Percentiles rank a stretch among this genome's conserved stretches.
phyloP scores from a whole-genome alignment of 2,113 vertebrate genomes.

The Columba janthina region DNA sequence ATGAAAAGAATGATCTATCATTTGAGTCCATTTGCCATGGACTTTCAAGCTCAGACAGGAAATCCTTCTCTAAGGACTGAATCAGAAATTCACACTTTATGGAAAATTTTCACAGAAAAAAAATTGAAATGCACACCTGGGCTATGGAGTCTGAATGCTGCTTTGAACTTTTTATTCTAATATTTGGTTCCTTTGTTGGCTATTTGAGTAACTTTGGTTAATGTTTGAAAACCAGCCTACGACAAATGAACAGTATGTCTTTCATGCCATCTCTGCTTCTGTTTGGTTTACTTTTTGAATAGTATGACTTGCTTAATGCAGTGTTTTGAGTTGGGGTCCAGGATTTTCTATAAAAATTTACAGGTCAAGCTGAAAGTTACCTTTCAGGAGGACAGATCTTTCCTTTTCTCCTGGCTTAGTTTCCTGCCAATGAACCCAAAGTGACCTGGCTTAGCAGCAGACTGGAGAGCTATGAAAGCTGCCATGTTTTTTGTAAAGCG shows the following conservation, averaged over 20 bases:
- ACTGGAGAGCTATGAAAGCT: background rate
- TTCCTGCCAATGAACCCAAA: background rate
- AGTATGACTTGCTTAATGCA: background rate
- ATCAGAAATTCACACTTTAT: background rate
- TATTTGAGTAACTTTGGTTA: background rate
- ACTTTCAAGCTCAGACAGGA: background rate
- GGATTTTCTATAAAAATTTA: background rate
- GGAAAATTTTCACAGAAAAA: background rate
- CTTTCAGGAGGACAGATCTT: background rate
- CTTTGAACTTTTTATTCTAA: background rate
- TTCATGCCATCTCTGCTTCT: background rate
- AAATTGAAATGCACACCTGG: background rate
- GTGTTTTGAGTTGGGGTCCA: background rate
- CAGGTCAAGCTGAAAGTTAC: background rate
- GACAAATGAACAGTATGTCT: background rate
- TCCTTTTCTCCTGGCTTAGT: background rate
- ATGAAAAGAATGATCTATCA: background rate
- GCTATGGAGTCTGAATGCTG: background rate
- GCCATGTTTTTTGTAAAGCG: background rate
- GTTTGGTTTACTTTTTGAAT: background rate
- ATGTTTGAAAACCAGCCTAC: background rate
- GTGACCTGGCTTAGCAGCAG: background rate
- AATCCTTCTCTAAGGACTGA: background rate
- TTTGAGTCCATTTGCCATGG: accelerated
- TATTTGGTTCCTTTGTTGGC: background rate